Evolutionary conservation across 2,888 invertebrate genomes (phyloP), one percentile per base, ranked within the genome.

Genomic region (Hirtodrosophila trivittata): DNA sequence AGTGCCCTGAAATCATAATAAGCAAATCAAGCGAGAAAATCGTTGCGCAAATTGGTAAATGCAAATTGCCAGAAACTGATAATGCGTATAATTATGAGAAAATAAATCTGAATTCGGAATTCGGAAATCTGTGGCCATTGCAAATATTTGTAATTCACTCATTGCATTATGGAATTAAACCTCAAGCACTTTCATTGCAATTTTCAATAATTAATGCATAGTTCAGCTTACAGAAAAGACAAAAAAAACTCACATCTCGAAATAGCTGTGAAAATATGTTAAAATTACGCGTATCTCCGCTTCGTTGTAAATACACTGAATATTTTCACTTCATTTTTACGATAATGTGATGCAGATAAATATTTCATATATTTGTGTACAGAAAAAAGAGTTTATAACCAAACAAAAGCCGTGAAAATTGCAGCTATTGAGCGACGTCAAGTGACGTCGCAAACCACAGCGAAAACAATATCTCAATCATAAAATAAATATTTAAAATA

Each of bases 1-100:
- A 80, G 77, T 70, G 66, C 50, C n/a, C 14, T 10, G 49, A 30
- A 60, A 47, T 18, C 49, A 64, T 39, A 75, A 69, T 62, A 73
- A 75, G 37, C 63, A 72, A 78, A 76, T 76, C 75, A 77, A 55
- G 60, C 76, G 59, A 38, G 59, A 62, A 64, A 56, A 26, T 33
- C 68, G 65, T 45, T 50, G 30, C 52, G 57, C 43, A 59, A 77
- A 74, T 80, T 73, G 80, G 80, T 73, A 70, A 75, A 77, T 69
- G 69, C 43, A 64, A 73, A 62, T 66, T 46, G 49, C 32, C 33
- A 32, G 43, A 60, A 72, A 69, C 63, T 66, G 52, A 63, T 72
- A 63, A 69, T 50, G 59, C 64, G 59, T 55, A 58, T 69, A 70
- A 77, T 73, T 70, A 56, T 52, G 25, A 21, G n/a, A 33, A 46